phyloP scores from a whole-genome alignment of 2,797 vertebrate genomes.

The Alfaro cultratus region DNA sequence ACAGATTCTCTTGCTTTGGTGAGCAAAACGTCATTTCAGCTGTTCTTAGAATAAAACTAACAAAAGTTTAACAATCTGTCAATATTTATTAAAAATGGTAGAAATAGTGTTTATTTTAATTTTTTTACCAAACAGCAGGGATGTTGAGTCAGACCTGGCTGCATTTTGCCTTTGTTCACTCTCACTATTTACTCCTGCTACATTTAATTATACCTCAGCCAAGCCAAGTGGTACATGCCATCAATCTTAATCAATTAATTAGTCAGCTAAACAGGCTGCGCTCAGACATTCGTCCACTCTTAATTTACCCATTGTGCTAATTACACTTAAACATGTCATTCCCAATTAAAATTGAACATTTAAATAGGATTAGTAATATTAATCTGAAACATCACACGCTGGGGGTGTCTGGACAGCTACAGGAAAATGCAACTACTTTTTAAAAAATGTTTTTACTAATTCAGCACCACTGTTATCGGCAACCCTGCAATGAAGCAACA shows the following conservation, averaged over 20 bases:
- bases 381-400: conserved; percentile 70
- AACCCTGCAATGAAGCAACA: background rate
- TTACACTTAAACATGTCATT: conserved; percentile 78
- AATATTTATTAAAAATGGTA: conserved; percentile 9
- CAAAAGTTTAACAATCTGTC: background rate
- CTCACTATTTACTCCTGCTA: conserved; percentile 71
- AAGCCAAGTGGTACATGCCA: conserved; percentile 74
- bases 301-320: conserved; percentile 78
- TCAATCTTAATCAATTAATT: conserved; percentile 83
- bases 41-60: background rate
- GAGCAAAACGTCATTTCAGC: conserved; percentile 14
- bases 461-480: background rate
- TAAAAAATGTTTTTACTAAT: background rate
- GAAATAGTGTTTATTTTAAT: conserved; percentile 21
- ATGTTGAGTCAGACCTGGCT: conserved; percentile 30
- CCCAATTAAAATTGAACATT: conserved; percentile 76
- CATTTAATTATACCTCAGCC: conserved; percentile 77
- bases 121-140: conserved; percentile 32
- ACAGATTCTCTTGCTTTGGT: background rate
- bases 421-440: background rate
- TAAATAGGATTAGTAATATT: conserved; percentile 71
- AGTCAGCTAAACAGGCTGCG: conserved; percentile 76
- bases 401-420: conserved; percentile 26
- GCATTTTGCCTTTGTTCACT: conserved; percentile 58
- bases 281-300: conserved; percentile 75